Base-by-base conservation (phyloP, 53 echinoderm and acorn worm genomes). In the Arbacia lixula region DNA sequence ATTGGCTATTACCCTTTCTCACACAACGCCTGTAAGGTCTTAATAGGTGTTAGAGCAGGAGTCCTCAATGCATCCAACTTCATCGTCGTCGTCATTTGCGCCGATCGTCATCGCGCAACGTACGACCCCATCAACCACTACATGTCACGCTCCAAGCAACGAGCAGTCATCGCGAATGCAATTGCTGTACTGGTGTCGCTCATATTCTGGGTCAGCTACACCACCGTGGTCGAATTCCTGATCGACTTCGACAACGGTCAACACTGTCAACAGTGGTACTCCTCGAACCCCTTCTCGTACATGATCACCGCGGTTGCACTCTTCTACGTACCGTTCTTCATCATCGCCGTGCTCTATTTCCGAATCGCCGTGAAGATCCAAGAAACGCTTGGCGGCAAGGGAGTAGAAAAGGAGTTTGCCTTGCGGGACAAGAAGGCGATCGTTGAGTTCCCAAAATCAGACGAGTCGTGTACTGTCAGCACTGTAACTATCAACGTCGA, bases 71-170 rank as follows among this genome's bases (percentile, higher is more conserved):
- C 64, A 4, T 41, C 63, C 31, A 32, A 63, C 30, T 26, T 40
- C 36, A 19, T 6, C 64, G 82, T 76, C 14, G 56, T 76, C 4
- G 37, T 63, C 2, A 81, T 81, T 50, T 81, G 82, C 50, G 49
- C 49, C 30, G 82, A 81, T 51, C 82, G 82, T 16, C 82, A 81
- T 33, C 82, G 50, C 1, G 82, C 82, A 2, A 64, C 64, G 17
- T 64, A 64, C 64, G 64, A 81, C 27, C 82, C 82, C 32, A 81
- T 81, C 50, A 61, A 63, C 65, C 82, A 81, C 21, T 81, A 30
- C 82, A 81, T 81, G 49, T 46, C 82, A 19, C 63, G 82, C 6
- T 63, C 43, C 43, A 81, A 81, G 26, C 82, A 49, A 5, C 26
- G 30, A 49, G 82, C 82, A 8, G 46, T 81, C n/a, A 63, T 81